Conservation (phyloP, 2,113 vertebrate species). For the Oreamnos americanus region DNA sequence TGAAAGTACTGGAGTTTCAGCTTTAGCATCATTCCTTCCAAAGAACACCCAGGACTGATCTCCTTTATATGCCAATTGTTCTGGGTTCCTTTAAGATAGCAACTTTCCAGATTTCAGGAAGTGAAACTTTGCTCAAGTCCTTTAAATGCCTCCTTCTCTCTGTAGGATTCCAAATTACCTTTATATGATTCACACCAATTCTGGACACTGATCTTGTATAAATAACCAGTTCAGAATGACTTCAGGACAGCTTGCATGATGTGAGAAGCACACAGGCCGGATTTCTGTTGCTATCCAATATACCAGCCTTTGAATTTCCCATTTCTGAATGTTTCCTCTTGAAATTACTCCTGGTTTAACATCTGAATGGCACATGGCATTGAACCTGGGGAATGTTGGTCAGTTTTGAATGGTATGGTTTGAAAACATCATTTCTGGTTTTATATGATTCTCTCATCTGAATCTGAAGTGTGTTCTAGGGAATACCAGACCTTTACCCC, state of each 20-base stretch:
- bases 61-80: background rate
- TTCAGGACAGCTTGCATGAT: constrained; percentile 64
- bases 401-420: constrained; percentile 76
- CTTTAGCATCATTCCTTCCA: no score
- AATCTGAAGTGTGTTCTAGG: constrained; percentile 75
- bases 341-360: background rate
- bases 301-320: background rate
- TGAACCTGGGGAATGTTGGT: constrained; percentile 68
- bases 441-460: constrained; percentile 79
- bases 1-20: no score
- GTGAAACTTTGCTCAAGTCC: background rate
- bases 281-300: constrained; percentile 54
- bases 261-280: constrained; percentile 71
- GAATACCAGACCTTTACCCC: constrained; percentile 63
- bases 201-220: background rate
- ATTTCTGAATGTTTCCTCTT: background rate
- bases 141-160: background rate
- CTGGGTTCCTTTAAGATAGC: background rate
- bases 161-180: background rate
- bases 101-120: background rate
- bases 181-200: background rate
- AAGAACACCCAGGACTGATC: no score
- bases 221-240: constrained; percentile 68
- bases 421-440: constrained; percentile 78
- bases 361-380: background rate